Evolutionary conservation across 2,797 vertebrate genomes (phyloP), one percentile per base, ranked within the genome.

Genomic region (Enteromius argenteus): DNA sequence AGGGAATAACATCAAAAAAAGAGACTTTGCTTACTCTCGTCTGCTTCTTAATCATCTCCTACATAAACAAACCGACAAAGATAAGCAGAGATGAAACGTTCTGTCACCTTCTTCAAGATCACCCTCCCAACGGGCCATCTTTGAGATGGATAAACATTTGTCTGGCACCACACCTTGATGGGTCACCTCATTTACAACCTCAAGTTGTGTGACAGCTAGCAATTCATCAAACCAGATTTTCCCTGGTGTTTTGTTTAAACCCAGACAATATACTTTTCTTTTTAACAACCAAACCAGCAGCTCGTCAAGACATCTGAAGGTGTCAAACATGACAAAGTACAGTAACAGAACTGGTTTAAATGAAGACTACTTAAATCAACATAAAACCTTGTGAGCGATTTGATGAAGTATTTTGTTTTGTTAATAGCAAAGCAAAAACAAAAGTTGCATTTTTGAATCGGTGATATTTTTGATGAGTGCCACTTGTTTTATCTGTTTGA

Each of bases 401-500:
- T 66, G 7, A 66, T 46, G 13, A n/a, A 71, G 58, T 37, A 9
- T 23, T 42, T 32, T 39, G 9, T 76, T 32, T 66, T 23, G 62
- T 56, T 81, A n/a, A 42, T 23, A 39, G 51, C 15, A 79, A 84
- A 80, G 23, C 9, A 71, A 64, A 62, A 60, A 73, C 69, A 21
- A 53, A 27, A 6, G n/a, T 71, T 35, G 19, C 0, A 0, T 39
- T 79, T 56, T 79, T 46, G 51, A 10, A 72, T 19, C 42, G 72
- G 88, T 86, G 88, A 83, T 73, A 79, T 79, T 91, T 89, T 91
- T 72, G 39, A 86, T 86, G 90, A 92, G 92, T 87, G 92, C 90
- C 93, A 93, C 87, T 92, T 91, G 94, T 93, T 94, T 95, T 93
- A 94, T 92, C 92, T 83, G 90, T 95, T 90, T 94, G 94, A 92